Evolutionary conservation across 2,888 invertebrate species (phyloP), one percentile per base, ranked within the genome.

Genomic region (Anagyrus pseudococci): DNA sequence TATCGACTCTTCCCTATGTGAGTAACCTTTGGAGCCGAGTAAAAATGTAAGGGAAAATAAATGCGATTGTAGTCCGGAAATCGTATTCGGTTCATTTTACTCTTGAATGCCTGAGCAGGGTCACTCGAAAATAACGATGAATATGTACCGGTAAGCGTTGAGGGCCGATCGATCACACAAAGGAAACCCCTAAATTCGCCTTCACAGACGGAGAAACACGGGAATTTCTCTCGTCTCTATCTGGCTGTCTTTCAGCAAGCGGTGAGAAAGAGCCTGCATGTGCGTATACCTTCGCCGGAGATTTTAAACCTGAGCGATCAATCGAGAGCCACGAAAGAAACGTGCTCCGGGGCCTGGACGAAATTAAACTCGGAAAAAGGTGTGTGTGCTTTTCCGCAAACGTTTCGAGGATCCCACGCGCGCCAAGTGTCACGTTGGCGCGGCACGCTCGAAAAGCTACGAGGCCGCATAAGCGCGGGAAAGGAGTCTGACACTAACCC

Each of bases 141-240:
- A 23, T 25, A n/a, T n/a, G n/a, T n/a, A 7, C 37, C 58, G 25
- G 53, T 29, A 25, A 20, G 53, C n/a, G n/a, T 33, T 20, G 20
- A 19, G 15, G 15, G 19, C 8, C 50, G 20, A 19, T 53, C 47
- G 29, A 13, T 19, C 58, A 7, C 17, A 59, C 53, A 59, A 59
- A 53, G 59, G 47, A 44, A 47, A 47, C 22, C n/a, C 53, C 47
- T 59, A 59, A 59, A 59, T 59, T 53, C 53, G 47, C 52, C 40
- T 59, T 40, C 20, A 17, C 37, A 15, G 17, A 2, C 20, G 44
- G 20, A 17, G 22, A 44, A 44, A 8, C 19, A 22, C 19, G 22
- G 7, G 44, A 20, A 7, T 10, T 29, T 10, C 29, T 29, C 29
- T 10, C 29, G 4, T 10, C 29, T 29, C 29, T 8, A 46, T 22